Percentiles rank a stretch among this genome's conserved stretches.
Conservation (phyloP, 2,113 vertebrate genomes). For the Chionomys nivalis region DNA sequence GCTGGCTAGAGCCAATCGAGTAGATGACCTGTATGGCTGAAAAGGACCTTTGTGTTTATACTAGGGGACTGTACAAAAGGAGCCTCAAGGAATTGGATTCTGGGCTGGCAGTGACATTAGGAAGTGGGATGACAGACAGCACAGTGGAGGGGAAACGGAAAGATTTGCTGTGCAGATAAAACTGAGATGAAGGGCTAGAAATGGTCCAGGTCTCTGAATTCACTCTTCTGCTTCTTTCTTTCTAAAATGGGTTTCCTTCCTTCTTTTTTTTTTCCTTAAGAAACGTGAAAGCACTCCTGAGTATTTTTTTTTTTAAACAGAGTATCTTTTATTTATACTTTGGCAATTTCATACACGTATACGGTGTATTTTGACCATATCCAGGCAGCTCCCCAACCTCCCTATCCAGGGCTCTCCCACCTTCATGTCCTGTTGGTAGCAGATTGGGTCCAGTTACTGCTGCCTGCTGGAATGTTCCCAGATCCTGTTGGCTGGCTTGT, state of each 20-base stretch:
- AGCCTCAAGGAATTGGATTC: neutral
- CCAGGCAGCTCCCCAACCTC: neutral
- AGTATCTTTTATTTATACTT: neutral
- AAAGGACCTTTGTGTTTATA: slow-evolving; percentile 63
- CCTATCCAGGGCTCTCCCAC: neutral
- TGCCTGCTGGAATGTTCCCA: neutral
- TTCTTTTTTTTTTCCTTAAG: neutral
- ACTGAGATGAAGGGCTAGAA: slow-evolving; percentile 33
- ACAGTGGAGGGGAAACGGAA: slow-evolving; percentile 8
- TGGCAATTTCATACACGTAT: neutral
- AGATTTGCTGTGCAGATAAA: slow-evolving; percentile 49
- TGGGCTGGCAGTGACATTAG: neutral
- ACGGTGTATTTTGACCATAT: too few relatives aligned
- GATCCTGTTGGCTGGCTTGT: too few relatives aligned
- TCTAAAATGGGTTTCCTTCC: neutral
- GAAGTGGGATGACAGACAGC: slow-evolving; percentile 4
- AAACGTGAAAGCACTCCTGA: neutral
- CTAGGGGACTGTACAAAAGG: neutral
- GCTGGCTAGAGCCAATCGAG: slow-evolving; percentile 35
- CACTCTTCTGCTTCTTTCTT: neutral
- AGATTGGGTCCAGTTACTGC: neutral
- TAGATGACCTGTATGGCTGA: slow-evolving; percentile 29
- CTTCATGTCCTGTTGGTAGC: neutral
- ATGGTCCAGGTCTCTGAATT: neutral
- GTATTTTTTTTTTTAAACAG: neutral